Base-by-base conservation (phyloP, 2,797 vertebrate genomes). In the Xiphophorus birchmanni region DNA sequence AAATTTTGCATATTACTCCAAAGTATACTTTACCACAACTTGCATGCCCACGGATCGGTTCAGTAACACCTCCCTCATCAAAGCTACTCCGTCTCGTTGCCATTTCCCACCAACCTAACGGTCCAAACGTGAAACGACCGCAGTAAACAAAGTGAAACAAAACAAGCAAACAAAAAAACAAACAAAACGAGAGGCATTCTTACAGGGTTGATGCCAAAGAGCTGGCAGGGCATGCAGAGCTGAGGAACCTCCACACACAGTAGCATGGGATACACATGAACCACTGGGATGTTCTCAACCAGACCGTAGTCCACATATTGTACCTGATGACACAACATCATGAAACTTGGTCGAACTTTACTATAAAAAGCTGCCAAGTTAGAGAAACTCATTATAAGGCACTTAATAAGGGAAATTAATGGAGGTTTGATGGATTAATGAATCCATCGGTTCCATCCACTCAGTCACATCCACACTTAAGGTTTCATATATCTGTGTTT, bases 171-270 rank as follows among this genome's bases (percentile, higher is more conserved):
- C 15, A 37, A 23, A 9, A 5, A 23, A 44, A 40, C 40, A 40
- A 9, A 48, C 23, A 58, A 56, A 37, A 15, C 0, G 40, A 32
- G 32, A 32, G 7, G 11, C 13, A 12, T 58, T 32, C 94, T 97
- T 86, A 99, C 98, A 65, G 97, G 97, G 78, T 90, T 78, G 23
- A 96, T 92, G 82, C 94, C 94, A 87, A 95, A 91, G 75, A 99
- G 96, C 80, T 96, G 94, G 90, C 97, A 99, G 0, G 97, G 96
- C 63, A 99, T 90, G 85, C 96, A 98, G 81, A 99, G 97, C 18
- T 97, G 96, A 79, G 98, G 96, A 79, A 95, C 91, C 42, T 94
- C 92, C 1, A 95, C 94, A 93, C 95, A 97, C 7, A 97, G 92
- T 29, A 97, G 93, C 78, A 91, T 90, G 26, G 98, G 98, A 80